These are phyloP conservation scores for Petrolisthes manimaculis DNA, from an alignment of 2,888 invertebrate genomes.

Conservation along the genomic window DNA sequence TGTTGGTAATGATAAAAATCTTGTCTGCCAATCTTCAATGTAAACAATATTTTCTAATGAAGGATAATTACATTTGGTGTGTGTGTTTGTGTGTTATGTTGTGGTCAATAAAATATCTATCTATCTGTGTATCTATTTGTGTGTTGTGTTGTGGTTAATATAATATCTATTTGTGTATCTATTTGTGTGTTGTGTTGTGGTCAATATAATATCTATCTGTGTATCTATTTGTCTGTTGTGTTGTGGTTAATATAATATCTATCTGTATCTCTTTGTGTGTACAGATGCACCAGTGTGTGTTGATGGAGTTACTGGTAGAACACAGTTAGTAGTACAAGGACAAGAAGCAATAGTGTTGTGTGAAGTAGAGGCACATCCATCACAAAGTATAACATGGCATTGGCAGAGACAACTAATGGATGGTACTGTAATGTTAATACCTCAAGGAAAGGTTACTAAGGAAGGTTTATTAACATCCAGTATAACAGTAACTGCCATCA, in stretches of 20 bases:
- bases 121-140: no score
- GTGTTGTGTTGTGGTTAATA: background rate
- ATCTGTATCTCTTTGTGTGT: background rate
- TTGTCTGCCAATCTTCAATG: no score
- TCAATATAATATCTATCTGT: no score
- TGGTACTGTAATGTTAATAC: slow-evolving; percentile 73
- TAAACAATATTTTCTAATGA: no score
- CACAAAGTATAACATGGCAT: slow-evolving; percentile 82
- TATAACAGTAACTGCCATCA: slow-evolving; percentile 49
- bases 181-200: no score
- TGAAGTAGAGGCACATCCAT: slow-evolving; percentile 72
- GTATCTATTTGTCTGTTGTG: no score
- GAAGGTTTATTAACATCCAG: slow-evolving; percentile 47
- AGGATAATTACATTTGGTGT: background rate
- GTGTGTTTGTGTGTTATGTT: background rate
- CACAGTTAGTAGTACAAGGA: slow-evolving; percentile 42
- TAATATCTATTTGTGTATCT: no score
- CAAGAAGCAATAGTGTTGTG: slow-evolving; percentile 50
- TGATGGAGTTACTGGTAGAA: slow-evolving; percentile 17
- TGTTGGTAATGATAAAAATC: no score
- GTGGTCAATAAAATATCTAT: no score
- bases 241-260: no score
- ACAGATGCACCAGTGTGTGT: slow-evolving; percentile 48
- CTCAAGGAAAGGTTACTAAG: slow-evolving; percentile 75
- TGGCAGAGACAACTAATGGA: slow-evolving; percentile 75